Percentiles rank a stretch among this genome's conserved stretches.
These are phyloP conservation scores for Drosophila cognata DNA, from an alignment of 2,888 invertebrate genomes.

Conservation along the genomic window DNA sequence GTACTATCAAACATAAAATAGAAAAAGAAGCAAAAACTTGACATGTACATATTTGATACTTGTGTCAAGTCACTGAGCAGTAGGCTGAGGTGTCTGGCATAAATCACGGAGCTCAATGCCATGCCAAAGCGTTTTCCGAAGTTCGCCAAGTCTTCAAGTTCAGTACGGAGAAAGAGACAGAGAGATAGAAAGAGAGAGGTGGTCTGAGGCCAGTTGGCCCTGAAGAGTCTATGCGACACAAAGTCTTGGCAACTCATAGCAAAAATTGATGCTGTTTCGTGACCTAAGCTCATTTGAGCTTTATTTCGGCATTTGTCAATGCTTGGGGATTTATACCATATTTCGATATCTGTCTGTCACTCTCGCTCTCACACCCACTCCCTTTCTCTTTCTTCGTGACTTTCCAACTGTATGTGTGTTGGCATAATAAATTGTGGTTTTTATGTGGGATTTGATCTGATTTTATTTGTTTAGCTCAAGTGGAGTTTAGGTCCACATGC, in stretches of 20 bases:
- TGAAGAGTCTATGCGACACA: slow-evolving; percentile 53
- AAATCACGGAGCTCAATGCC: slow-evolving; percentile 65
- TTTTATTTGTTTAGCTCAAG: slow-evolving; percentile 64
- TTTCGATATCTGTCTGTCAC: slow-evolving; percentile 49
- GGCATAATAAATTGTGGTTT: slow-evolving; percentile 73
- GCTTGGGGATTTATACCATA: slow-evolving; percentile 66
- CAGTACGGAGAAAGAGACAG: background rate
- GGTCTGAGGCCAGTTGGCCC: slow-evolving; percentile 24
- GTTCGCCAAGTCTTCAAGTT: slow-evolving; percentile 40
- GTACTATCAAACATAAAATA: slow-evolving; percentile 2
- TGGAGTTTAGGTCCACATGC: slow-evolving; percentile 21
- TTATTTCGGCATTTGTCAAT: slow-evolving; percentile 80
- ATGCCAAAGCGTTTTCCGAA: slow-evolving; percentile 38
- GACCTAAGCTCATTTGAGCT: slow-evolving; percentile 76
- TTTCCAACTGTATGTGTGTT: slow-evolving; percentile 16
- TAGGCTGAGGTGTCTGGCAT: slow-evolving; percentile 61
- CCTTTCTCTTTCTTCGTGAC: background rate
- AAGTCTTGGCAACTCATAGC: slow-evolving; percentile 30
- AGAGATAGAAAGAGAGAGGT: background rate
- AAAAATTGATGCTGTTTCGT: slow-evolving; percentile 32
- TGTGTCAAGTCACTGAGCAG: slow-evolving; percentile 49
- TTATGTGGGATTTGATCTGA: slow-evolving; percentile 69
- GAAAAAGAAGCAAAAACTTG: slow-evolving; percentile 25
- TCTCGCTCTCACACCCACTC: background rate
- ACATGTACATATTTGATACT: slow-evolving; percentile 47